Evolutionary conservation across 2,797 vertebrate genomes (phyloP).

Genomic region (Potorous gilbertii): DNA sequence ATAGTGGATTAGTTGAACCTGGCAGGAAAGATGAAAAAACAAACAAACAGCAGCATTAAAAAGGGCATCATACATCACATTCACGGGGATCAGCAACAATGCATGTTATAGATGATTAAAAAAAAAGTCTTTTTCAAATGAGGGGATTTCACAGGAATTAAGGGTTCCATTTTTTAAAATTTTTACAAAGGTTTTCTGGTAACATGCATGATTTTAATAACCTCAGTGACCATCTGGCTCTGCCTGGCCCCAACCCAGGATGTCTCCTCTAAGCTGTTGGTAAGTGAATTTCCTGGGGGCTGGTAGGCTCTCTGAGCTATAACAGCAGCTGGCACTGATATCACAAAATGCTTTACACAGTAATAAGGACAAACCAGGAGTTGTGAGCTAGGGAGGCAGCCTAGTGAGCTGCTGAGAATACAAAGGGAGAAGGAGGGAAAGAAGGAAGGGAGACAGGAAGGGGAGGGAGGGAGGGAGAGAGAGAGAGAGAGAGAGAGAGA

Average conservation of each 20-base stretch:
- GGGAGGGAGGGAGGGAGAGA: not conserved
- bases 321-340: constrained; percentile 59
- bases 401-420: not conserved
- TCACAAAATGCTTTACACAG: constrained; percentile 45
- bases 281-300: constrained; percentile 70
- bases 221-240: constrained; percentile 74
- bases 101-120: not conserved
- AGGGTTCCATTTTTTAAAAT: not conserved
- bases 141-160: constrained; percentile 11
- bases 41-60: not conserved
- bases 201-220: constrained; percentile 68
- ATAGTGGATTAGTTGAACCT: constrained; percentile 99
- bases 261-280: constrained; percentile 52
- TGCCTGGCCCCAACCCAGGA: constrained; percentile 56
- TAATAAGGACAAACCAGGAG: constrained; percentile 42
- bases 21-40: constrained; percentile 65
- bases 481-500: not conserved
- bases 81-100: not conserved
- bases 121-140: not conserved
- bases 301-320: constrained; percentile 25
- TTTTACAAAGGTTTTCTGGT: constrained; percentile 68
- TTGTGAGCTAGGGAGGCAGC: constrained; percentile 35
- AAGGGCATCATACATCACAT: not conserved
- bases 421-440: not conserved
- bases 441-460: not conserved